Base-by-base conservation (phyloP, 2,797 vertebrate genomes). In the Argentina silus region DNA sequence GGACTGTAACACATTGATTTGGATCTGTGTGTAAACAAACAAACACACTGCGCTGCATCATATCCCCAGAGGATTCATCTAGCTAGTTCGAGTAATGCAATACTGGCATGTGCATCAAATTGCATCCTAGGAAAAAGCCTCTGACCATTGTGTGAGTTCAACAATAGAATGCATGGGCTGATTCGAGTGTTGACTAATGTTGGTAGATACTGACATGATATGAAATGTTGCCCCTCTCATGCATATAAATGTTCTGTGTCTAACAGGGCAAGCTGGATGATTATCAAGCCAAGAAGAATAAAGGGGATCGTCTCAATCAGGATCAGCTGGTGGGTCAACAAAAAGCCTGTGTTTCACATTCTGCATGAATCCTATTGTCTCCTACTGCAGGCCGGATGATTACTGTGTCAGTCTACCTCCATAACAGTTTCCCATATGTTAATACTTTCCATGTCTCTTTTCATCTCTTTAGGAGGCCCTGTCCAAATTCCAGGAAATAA, bases 291-390 rank as follows among this genome's bases (percentile, higher is more conserved):
- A 94, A 94, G 88, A 96, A 98, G 94, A 93, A 96, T 88, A 97
- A 95, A 86, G 98, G 98, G 64, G 97, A 99, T 78, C 90, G 95
- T 82, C 96, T 99, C 78, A 99, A 99, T 88, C 97, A 97, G 92
- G 98, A 99, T 89, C 97, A 99, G 83, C 92, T 98, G 96, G 98
- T 99, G 90, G 84, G 92, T 89, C 75, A 42, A 67, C 12, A 73
- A 71, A 9, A 72, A 73, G 11, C 7, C 14, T 1, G 50, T 3
- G 61, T 55, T 14, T 0, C 48, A 47, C 44, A 36, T 48, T 9
- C 64, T 60, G 12, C 23, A 11, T 44, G 6, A 64, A 50, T 61
- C 48, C 6, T 63, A 17, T 51, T 27, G 19, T 43, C 3, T 70
- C 3, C 69, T 3, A 1, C 2, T 27, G 4, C 36, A 8, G 21